Evolutionary conservation across 2,797 vertebrate species (phyloP), one percentile per base, ranked within the genome.

Genomic region (Garrulus glandarius): DNA sequence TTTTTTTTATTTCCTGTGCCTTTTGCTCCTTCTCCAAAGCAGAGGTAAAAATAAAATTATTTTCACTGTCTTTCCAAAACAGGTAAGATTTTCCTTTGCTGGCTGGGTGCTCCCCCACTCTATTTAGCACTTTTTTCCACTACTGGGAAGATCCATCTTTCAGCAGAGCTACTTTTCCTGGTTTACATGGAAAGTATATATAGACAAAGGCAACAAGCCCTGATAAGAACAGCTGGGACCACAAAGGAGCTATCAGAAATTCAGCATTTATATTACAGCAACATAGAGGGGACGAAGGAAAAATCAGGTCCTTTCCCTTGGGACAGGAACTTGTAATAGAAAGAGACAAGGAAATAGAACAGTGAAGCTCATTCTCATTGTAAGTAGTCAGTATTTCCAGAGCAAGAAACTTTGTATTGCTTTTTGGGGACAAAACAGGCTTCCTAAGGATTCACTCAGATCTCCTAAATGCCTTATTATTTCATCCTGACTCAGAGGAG

Each of bases 61-160:
- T 90, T 93, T 93, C 79, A 60, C 72, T 94, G 80, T 86, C 82
- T 96, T 93, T 92, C 87, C 93, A 81, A 94, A 93, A 67, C 57
- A 96, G 86, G 53, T 93, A 97, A 95, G 77, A 76, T 93, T 93
- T 94, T 93, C 94, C 95, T 93, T 76, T 60, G 47, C 89, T 93
- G 81, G 41, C 65, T 77, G 70, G 43, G 43, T 85, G 60, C 44
- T 92, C 65, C 84, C 65, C 76, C 17, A 56, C 59, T 93, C 87
- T 80, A 59, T 86, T 92, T 92, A 94, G 79, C 76, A 82, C 69
- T 94, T 86, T 81, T 92, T 96, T 93, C 93, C 92, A 93, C 52
- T 84, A 52, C 39, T 75, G 50, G 65, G 82, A 61, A 84, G 84
- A 94, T 72, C 50, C 69, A 39, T 50, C 82, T 75, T 91, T 72